Evolutionary conservation across 2,888 invertebrate genomes (phyloP), one percentile per base, ranked within the genome.

Genomic region (Drosophila tripunctata): DNA sequence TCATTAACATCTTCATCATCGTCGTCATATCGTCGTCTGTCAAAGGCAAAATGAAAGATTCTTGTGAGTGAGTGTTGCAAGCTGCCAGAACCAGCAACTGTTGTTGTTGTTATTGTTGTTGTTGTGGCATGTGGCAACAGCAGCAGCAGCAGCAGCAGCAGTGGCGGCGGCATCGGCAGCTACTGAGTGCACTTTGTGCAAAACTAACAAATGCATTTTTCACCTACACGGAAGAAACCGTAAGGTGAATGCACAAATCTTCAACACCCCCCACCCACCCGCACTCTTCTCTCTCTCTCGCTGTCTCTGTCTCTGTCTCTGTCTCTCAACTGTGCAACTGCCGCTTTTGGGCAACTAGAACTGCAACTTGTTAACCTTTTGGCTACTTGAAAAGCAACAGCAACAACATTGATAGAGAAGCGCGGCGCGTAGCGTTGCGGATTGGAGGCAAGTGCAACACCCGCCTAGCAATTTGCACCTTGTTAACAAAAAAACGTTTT

Each of bases 391-490:
- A 58, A 48, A 35, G 22, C 27, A 14, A 5, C 24, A 8, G 10
- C 45, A 19, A 8, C 33, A 15, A 3, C 36, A 22, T 2, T 5
- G 45, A 36, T 66, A 56, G 38, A 36, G 30, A 48, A 24, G 8
- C 38, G 4, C n/a, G n/a, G n/a, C n/a, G n/a, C n/a, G n/a, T n/a
- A n/a, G n/a, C n/a, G n/a, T n/a, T n/a, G n/a, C n/a, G n/a, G n/a
- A n/a, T n/a, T n/a, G n/a, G 51, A 17, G 48, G 48, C 44, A 50
- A 31, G n/a, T 55, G 55, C 41, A 61, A 58, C 74, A 77, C 71
- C 79, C 82, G 78, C 83, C 71, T 62, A 58, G 58, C 57, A 79
- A 81, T 81, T 80, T 84, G 61, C 80, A 84, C 80, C 81, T 80
- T 78, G 81, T 84, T 80, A 80, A 78, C 69, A 57, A 15, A 66